Base-by-base conservation (phyloP, 35 echinoderm and acorn worm species). In the Amphiura filiformis region DNA sequence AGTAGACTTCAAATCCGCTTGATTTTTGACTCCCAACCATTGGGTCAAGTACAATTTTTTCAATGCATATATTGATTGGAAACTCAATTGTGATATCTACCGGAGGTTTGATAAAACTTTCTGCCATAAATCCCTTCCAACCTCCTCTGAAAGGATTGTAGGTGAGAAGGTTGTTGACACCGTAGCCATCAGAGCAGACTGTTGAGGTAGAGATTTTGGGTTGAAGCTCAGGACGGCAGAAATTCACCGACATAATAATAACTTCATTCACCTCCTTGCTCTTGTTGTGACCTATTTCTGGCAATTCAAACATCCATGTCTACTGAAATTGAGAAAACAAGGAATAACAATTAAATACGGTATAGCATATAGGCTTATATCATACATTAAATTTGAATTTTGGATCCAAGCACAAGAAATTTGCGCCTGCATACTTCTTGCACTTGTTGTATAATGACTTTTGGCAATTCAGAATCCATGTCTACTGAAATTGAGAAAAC, bases 41-140 rank as follows among this genome's bases (percentile, higher is more conserved):
- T 13, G 96, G 93, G 35, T 94, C 84, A 17, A 99, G 82, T 31
- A 93, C 40, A 20, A 99, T 86, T 65, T 91, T 91, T 35, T 92
- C 75, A 70, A 99, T 87, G 37, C 90, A 83, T n/a, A 99, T 88
- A 23, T 95, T 92, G 79, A 94, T 90, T 13, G 87, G 91, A 78
- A 99, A 95, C 32, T 87, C 76, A 52, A 99, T 87, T 23, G 84
- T 91, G 12, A 99, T 65, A 57, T 89, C 84, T 0, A 99, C 34
- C 20, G 96, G 96, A 70, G 96, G 90, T 88, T 95, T 99, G 78
- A 99, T 93, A 81, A 99, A 99, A 56, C 87, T 38, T 40, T 99
- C 96, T 56, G 93, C 93, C 76, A 94, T 89, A 81, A 99, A 95
- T 9, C 96, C 96, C 49, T 94, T 86, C 76, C 28, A 38, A n/a